Evolutionary conservation across 2,797 vertebrate genomes (phyloP), one percentile per base, ranked within the genome.

Genomic region (Danionella dracula): DNA sequence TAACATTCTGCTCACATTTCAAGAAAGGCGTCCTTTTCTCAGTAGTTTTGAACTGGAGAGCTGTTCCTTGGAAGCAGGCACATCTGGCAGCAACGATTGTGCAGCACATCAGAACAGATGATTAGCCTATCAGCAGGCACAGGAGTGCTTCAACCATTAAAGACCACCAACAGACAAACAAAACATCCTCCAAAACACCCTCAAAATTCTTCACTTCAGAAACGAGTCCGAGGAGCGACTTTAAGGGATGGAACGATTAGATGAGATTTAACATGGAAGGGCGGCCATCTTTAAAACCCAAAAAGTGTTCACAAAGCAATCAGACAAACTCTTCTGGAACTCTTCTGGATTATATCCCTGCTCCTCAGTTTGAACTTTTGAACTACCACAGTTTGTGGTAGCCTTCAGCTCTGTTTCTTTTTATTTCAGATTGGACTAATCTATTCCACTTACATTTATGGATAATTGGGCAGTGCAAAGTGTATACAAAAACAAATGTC

Each of bases 61-160:
- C 27, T 5, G 12, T 42, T 32, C 8, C 35, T 10, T 35, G 11
- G 40, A 21, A 17, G 13, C 13, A 5, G 42, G 21, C 41, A 19
- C 41, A 31, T 40, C 8, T 31, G 15, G 21, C 31, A 32, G 51
- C 23, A n/a, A n/a, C n/a, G n/a, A n/a, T n/a, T n/a, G n/a, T n/a
- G n/a, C n/a, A n/a, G n/a, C n/a, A n/a, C n/a, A n/a, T n/a, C n/a
- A n/a, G n/a, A n/a, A n/a, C n/a, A n/a, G n/a, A n/a, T n/a, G n/a
- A n/a, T n/a, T n/a, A 1, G 44, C 8, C 16, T 34, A 73, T 70
- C 77, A 73, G 75, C 2, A 68, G 72, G 68, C 68, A 62, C 40
- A 7, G 15, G 4, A 62, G 31, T 41, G 15, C 13, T 38, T 32
- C 15, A 31, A 42, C 8, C 4, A 51, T 51, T 29, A 65, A 44